Evolutionary conservation across 1,140 invertebrate genomes (phyloP), one percentile per base, ranked within the genome.

Genomic region (Calliphora vicina): DNA sequence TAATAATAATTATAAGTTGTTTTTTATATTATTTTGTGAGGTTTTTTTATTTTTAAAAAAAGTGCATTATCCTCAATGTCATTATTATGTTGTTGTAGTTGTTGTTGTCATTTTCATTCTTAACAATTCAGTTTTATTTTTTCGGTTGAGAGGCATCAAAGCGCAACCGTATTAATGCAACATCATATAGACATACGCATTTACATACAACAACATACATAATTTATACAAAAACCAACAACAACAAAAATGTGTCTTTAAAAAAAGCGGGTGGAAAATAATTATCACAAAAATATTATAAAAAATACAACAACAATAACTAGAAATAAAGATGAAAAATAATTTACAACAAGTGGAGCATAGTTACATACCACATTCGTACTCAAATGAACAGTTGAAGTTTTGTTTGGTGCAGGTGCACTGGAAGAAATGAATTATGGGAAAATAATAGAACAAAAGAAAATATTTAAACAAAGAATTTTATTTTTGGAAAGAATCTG

Each of bases 191-290:
- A n/a, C 61, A 67, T 67, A 10, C 15, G n/a, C 13, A 57, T 13
- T 15, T 57, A 57, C 50, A 67, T 9, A 67, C 23, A 67, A 23
- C 6, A 23, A 67, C 9, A 67, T 50, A 12, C 20, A 67, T 67
- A 67, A 67, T 20, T 67, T 67, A 67, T 25, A 23, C 61, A 20
- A 67, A 67, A 67, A 67, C n/a, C 9, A 10, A 23, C 61, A 20
- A 67, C 23, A 67, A 67, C n/a, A 23, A 10, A 67, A 67, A 67
- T 17, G 23, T 12, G 61, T 67, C 61, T 67, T 23, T 20, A 17
- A 50, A 67, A 67, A 67, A 67, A 67, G 61, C 61, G 61, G 61
- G 61, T 67, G 61, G 61, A 67, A 67, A 67, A 67, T 67, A 67
- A 67, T 67, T 25, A 67, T 67, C 61, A 25, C 50, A 57, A n/a